Evolutionary conservation across 2,113 vertebrate species (phyloP), one percentile per base, ranked within the genome.

Genomic region (Cynocephalus volans): DNA sequence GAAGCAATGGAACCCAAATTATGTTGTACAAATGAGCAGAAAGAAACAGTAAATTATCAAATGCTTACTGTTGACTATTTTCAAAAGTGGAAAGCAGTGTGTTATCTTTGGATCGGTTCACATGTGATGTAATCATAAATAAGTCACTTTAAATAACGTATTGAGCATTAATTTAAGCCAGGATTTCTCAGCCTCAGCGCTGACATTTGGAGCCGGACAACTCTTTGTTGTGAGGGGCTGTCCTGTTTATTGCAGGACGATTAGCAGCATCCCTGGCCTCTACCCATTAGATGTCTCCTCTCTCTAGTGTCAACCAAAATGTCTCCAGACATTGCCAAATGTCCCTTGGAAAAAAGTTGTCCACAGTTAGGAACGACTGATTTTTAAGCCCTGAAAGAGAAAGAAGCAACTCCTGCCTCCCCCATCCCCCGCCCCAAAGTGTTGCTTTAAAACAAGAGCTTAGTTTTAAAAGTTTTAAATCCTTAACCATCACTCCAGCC

Each of bases 381-480:
- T 36, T 75, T 90, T 79, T 83, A 81, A 93, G 24, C 7, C 26
- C 21, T 26, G 45, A 69, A 73, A 84, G 73, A 86, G 65, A 92
- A 77, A 75, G 60, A 60, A 85, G 54, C 19, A 73, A 19, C 3
- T 28, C 18, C 23, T 19, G 1, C 9, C 14, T 24, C 9, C 24
- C 11, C 58, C 23, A 21, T 41, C 41, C 41, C 41, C 41, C 41
- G 4, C 41, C 41, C 41, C 36, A 62, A 45, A 5, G 2, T 36
- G 12, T 31, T 60, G 8, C 41, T 92, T 93, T 62, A 93, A 72
- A 90, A 79, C 26, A 90, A 81, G 8, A 88, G 54, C 33, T 88
- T 93, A 52, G 76, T 56, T 90, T 83, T 18, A 88, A 75, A 72
- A 52, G 76, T 56, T 90, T 83, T 18, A 88, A 75, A 72, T 77